Evolutionary conservation across 2,113 vertebrate species (phyloP), one percentile per base, ranked within the genome.

Genomic region (Oophaga pumilio): DNA sequence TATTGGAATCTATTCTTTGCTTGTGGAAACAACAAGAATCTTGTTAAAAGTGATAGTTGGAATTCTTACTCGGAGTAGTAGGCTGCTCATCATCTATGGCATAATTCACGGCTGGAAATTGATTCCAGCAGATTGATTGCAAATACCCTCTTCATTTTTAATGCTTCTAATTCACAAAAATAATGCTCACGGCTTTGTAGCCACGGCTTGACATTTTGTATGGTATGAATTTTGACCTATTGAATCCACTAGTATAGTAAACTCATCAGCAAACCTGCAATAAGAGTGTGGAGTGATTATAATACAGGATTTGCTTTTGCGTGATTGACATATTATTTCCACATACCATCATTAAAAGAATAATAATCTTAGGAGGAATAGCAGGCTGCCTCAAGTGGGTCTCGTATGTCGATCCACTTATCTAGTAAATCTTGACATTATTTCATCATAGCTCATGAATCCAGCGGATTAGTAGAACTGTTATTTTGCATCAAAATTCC

Each of bases 351-450:
- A 69, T 69, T 83, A 53, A 68, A 83, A 83, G 62, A 83, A 83
- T 69, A 83, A 68, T 83, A 82, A 66, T 82, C 80, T 26, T 17
- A 24, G 26, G 49, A 26, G 69, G 64, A 83, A 83, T 83, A 62
- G 69, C 71, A 69, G 49, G 49, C 57, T 14, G 57, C 28, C 57
- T 64, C 57, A 43, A 62, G 28, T 22, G 56, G 17, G 79, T 43
- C 59, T 83, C 81, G 24, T 52, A 53, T 83, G 81, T 83, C 62
- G 50, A 26, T 52, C 62, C 49, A 83, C 81, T 83, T 83, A 83
- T 83, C 81, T 68, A 53, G 81, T 69, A 83, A 83, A 83, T 83
- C 81, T 83, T 50, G 81, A 83, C 62, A 53, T 53, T 83, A 83
- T 53, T 83, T 83, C 81, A 83, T 83, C 81, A 83, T 83, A 83